phyloP scores from a whole-genome alignment of 2,888 invertebrate species.

The Teinopalpus imperialis region DNA sequence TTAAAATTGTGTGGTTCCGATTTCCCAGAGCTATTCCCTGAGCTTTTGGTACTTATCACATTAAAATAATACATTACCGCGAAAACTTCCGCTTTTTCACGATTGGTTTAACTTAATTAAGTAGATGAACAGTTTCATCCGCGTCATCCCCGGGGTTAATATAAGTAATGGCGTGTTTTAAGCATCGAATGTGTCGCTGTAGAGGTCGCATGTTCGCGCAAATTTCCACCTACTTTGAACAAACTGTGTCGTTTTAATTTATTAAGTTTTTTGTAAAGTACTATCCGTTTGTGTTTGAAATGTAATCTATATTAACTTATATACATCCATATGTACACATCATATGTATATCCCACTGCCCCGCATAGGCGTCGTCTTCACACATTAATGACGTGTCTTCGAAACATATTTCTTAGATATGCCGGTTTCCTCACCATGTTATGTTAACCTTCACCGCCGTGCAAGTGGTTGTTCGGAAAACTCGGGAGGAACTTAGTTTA shows the following conservation, averaged over 20 bases:
- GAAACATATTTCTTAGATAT: too few species aligned
- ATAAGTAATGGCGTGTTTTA: conserved; percentile 32
- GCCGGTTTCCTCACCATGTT: too few species aligned
- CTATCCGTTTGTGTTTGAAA: background rate
- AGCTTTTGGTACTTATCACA: conserved; percentile 3
- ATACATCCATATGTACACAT: too few species aligned
- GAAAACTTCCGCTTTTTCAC: conserved; percentile 20
- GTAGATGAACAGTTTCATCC: conserved; percentile 25
- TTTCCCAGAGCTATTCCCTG: too few species aligned
- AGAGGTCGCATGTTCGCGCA: conserved; percentile 12
- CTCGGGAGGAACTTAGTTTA: too few species aligned
- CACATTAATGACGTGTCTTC: too few species aligned
- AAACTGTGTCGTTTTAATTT: conserved; percentile 12
- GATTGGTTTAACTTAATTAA: conserved; percentile 31
- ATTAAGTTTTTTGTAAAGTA: background rate
- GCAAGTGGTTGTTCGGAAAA: too few species aligned
- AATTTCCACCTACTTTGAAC: conserved; percentile 12
- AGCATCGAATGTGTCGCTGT: conserved; percentile 8
- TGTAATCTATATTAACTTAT: too few species aligned
- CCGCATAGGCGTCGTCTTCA: too few species aligned
- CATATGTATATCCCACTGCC: too few species aligned
- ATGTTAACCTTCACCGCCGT: too few species aligned
- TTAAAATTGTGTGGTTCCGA: background rate
- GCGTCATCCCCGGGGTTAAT: conserved; percentile 32
- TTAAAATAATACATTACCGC: conserved; percentile 20